A percentile compares a stretch with the other conserved stretches of the same genome.
Conservation (phyloP, 2,113 vertebrate genomes). For the Colinus virginianus region DNA sequence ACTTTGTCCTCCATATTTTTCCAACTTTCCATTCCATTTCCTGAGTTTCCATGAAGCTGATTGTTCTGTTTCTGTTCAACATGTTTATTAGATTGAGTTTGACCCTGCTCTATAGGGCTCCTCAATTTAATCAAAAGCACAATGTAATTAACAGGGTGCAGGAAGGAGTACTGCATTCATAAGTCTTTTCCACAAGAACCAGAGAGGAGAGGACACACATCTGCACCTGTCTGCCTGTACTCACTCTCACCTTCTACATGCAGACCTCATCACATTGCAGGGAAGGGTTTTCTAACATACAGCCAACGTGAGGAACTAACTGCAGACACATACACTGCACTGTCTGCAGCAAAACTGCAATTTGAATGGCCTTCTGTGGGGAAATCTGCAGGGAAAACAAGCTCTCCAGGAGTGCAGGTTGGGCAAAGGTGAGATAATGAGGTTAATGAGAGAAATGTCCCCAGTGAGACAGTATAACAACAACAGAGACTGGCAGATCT, state of each 20-base stretch:
- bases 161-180: neutral
- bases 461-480: neutral
- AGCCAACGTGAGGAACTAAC: neutral
- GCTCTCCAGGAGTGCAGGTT: neutral
- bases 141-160: neutral
- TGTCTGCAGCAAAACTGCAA: neutral
- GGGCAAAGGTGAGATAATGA: neutral
- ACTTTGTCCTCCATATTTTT: neutral
- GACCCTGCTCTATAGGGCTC: neutral
- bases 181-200: neutral
- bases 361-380: neutral
- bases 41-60: fast-evolving
- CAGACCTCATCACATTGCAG: neutral
- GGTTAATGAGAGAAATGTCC: neutral
- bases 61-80: neutral
- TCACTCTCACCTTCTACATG: neutral
- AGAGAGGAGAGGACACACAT: neutral
- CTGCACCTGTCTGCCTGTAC: neutral
- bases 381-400: neutral
- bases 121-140: neutral
- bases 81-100: neutral
- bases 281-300: neutral
- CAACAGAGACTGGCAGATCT: neutral
- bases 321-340: neutral
- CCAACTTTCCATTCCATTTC: neutral